These are phyloP conservation scores for Spinibarbus caldwelli DNA, from an alignment of 2,797 vertebrate genomes.

Conservation along the genomic window DNA sequence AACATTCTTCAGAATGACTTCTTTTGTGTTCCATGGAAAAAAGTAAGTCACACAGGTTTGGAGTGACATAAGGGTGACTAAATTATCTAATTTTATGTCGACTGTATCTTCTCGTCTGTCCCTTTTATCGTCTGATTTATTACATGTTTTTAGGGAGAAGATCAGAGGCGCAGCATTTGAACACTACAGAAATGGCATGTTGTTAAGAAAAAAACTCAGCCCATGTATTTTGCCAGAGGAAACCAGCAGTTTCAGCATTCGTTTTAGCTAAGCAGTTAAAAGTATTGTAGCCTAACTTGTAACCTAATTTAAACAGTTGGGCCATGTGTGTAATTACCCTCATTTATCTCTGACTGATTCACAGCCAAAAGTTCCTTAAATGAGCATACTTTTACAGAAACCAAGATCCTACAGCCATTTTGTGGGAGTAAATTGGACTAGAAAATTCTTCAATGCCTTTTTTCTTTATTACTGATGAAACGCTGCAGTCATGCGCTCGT, in stretches of 20 bases:
- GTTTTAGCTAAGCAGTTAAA: constrained; percentile 24
- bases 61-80: background rate
- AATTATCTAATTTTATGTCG: background rate
- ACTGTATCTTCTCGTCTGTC: too few relatives aligned
- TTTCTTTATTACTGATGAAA: constrained; percentile 40
- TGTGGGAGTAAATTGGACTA: constrained; percentile 37
- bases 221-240: constrained; percentile 12
- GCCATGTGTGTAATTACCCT: constrained; percentile 36
- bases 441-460: constrained; percentile 26
- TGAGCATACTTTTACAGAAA: constrained; percentile 40
- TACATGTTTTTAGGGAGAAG: background rate
- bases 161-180: background rate
- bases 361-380: constrained; percentile 37
- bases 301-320: constrained; percentile 27
- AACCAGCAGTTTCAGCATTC: constrained; percentile 18
- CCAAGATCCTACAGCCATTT: constrained; percentile 30
- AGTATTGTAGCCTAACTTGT: constrained; percentile 41
- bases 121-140: background rate
- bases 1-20: background rate
- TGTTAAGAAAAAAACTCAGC: background rate
- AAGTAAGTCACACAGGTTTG: background rate
- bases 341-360: constrained; percentile 51
- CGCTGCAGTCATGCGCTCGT: background rate
- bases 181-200: background rate
- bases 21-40: background rate